Base-by-base conservation (phyloP, 2,797 vertebrate genomes). In the Yasuhikotakia modesta region DNA sequence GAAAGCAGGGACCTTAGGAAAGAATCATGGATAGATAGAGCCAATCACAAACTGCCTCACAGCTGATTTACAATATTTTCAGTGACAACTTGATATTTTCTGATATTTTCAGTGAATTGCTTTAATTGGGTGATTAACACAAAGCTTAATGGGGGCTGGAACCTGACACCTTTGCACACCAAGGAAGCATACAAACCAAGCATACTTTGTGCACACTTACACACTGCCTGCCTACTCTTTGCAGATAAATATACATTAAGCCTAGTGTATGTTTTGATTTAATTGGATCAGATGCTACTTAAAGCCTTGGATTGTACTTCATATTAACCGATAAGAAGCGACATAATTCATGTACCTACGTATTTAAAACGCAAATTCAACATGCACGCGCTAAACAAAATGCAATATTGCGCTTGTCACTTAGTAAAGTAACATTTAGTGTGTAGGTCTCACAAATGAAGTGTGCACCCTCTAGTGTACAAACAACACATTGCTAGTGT, bases 71-170 rank as follows among this genome's bases (percentile, higher is more conserved):
- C 70, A 76, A 65, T 80, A 72, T 68, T 82, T 71, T 82, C 75
- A 76, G 48, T 43, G 24, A 64, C 69, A 80, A 70, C 52, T 67
- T 52, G 65, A 61, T 66, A 66, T 78, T 65, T 69, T 66, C 58
- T 78, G 67, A 67, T 70, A 57, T 53, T 65, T 12, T 55, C 55
- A 71, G 65, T 74, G 81, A 84, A 85, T 84, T 79, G 70, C 81
- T 83, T 82, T 84, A 84, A 85, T 84, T 81, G 81, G 82, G 75
- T 83, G 70, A 85, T 85, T 85, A 84, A 80, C 60, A 50, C 35
- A 79, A 80, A 79, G 71, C 81, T 84, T 61, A 77, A 67, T 65
- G 73, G 78, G 78, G 78, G 66, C 72, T 57, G 79, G 66, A 82
- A 82, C 78, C 76, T 48, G 70, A 85, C 84, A 84, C 82, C 82